A percentile compares a stretch with the other conserved stretches of the same genome.
Conservation (phyloP, 2,797 vertebrate species). For the Atherinosoma microstoma region DNA sequence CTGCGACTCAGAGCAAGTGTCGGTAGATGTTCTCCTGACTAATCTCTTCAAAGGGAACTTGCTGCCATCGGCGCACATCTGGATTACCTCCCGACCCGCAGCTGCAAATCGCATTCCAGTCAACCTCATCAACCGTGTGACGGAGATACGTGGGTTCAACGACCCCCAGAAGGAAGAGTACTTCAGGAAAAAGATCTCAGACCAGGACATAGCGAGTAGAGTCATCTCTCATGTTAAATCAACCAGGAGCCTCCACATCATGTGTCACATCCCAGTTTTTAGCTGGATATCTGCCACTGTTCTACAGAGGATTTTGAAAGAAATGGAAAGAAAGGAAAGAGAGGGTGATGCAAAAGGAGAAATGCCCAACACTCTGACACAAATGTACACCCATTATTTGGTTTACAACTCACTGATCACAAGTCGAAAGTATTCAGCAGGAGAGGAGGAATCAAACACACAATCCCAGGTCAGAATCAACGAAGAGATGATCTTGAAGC, state of each 20-base stretch:
- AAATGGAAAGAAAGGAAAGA: constrained; percentile 2
- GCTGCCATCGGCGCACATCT: constrained; percentile 38
- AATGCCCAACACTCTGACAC: constrained; percentile 45
- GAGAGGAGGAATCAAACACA: neutral
- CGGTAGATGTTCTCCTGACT: constrained; percentile 34
- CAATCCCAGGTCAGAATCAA: constrained; percentile 1
- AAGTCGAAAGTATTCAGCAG: constrained; percentile 22
- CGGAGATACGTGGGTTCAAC: constrained; percentile 47
- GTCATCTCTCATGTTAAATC: constrained; percentile 29
- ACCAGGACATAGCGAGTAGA: constrained; percentile 22
- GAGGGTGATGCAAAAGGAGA: neutral
- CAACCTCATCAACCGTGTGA: constrained; percentile 23
- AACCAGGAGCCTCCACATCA: constrained; percentile 46
- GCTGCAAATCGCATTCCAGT: constrained; percentile 32
- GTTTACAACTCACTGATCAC: constrained; percentile 18
- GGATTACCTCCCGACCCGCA: constrained; percentile 46
- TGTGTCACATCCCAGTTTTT: constrained; percentile 60
- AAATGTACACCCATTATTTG: constrained; percentile 49
- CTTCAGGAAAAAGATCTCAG: constrained; percentile 35
- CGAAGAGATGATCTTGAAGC: constrained; percentile 28
- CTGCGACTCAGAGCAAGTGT: neutral
- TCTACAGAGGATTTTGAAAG: constrained; percentile 28
- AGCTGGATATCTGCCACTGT: constrained; percentile 52
- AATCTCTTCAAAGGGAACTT: constrained; percentile 41
- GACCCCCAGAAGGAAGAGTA: constrained; percentile 46